These are phyloP conservation scores for Fregetta grallaria DNA, from an alignment of 2,113 vertebrate species.

Conservation along the genomic window DNA sequence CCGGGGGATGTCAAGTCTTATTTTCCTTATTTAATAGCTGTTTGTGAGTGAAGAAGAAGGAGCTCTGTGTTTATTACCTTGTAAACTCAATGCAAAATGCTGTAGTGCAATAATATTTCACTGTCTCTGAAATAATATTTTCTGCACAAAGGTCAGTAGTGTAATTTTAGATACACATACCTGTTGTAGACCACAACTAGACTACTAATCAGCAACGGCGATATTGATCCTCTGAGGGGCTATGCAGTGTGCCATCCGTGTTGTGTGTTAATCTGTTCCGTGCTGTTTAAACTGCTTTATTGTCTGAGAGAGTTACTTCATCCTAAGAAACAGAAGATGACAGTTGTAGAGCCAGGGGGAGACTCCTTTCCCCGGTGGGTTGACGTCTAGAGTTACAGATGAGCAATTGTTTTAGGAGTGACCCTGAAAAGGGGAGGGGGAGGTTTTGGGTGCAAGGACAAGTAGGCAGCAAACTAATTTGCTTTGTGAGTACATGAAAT, in stretches of 20 bases:
- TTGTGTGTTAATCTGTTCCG: conserved; percentile 17
- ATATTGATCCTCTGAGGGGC: conserved; percentile 23
- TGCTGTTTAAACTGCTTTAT: conserved; percentile 9
- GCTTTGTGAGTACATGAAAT: conserved; percentile 42
- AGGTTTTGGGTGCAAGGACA: conserved; percentile 62
- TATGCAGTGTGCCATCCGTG: background rate
- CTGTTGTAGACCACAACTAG: background rate
- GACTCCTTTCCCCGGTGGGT: background rate
- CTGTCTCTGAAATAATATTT: background rate
- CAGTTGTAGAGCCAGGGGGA: background rate
- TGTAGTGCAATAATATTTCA: background rate
- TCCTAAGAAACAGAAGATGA: background rate
- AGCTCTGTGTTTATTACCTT: conserved; percentile 27
- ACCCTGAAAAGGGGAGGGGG: background rate
- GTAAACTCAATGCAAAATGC: background rate
- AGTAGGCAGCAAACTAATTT: conserved; percentile 60
- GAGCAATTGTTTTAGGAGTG: background rate
- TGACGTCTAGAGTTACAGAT: conserved; percentile 2
- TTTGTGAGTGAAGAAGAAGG: conserved; percentile 58
- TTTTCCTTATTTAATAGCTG: conserved; percentile 66
- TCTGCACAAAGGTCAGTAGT: conserved; percentile 1
- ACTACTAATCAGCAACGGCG: background rate
- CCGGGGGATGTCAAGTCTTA: conserved; percentile 58
- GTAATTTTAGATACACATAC: background rate
- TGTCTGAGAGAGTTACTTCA: conserved; percentile 5